phyloP scores from a whole-genome alignment of 2,113 vertebrate genomes.

The Delphinapterus leucas region DNA sequence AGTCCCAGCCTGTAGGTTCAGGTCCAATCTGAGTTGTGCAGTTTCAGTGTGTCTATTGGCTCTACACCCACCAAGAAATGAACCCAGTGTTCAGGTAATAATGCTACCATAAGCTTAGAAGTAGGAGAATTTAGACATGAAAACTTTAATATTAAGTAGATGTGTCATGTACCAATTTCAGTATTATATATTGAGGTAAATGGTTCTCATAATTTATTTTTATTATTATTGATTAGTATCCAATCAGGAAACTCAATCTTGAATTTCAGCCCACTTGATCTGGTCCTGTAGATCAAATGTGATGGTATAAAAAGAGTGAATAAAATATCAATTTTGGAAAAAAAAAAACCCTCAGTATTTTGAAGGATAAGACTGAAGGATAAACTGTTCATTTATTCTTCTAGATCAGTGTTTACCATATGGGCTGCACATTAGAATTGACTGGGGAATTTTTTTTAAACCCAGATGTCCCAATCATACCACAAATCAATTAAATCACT shows the following conservation, averaged over 20 bases:
- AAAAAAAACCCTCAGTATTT: neutral
- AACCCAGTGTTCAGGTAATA: neutral
- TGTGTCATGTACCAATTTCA: neutral
- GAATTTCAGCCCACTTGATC: neutral
- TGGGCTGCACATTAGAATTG: neutral
- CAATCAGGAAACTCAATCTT: neutral
- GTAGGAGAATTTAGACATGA: neutral
- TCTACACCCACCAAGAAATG: neutral
- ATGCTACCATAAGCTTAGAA: neutral
- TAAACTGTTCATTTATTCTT: conserved; percentile 9
- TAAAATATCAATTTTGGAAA: neutral
- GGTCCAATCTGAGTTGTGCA: neutral
- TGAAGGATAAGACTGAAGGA: neutral
- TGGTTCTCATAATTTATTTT: neutral
- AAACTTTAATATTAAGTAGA: neutral
- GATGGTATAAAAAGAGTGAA: neutral
- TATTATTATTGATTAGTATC: neutral
- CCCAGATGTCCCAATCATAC: neutral
- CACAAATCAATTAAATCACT: conserved; percentile 12
- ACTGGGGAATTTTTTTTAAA: neutral
- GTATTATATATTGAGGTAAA: neutral
- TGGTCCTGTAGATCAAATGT: neutral
- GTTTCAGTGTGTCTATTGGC: neutral
- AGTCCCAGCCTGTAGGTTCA: neutral
- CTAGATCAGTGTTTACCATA: neutral